Evolutionary conservation across 2,113 vertebrate species (phyloP).

Genomic region (Psettodes erumei): DNA sequence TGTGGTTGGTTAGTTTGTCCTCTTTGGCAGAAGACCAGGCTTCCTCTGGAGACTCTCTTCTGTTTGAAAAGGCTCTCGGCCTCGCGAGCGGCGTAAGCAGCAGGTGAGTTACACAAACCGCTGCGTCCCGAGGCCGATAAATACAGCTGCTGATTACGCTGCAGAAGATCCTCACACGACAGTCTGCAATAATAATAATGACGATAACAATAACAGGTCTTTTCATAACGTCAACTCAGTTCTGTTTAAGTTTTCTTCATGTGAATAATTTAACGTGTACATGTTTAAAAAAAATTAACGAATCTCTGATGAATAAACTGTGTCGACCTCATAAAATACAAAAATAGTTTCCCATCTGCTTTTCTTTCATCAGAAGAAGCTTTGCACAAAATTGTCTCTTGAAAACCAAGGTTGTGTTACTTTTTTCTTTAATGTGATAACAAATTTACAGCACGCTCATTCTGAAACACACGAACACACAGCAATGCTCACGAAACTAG

Average conservation of each 20-base stretch:
- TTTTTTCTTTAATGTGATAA: slow-evolving; percentile 2
- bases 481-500: slow-evolving; percentile 46
- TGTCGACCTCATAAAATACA: slow-evolving; percentile 51
- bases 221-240: neutral
- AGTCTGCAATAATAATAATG: neutral
- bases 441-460: slow-evolving; percentile 49
- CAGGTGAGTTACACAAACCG: slow-evolving; percentile 32
- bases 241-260: slow-evolving; percentile 6
- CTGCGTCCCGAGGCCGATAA: slow-evolving; percentile 2
- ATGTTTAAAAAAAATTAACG: slow-evolving; percentile 43
- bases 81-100: slow-evolving; percentile 10
- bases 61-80: slow-evolving; percentile 15
- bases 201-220: neutral
- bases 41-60: slow-evolving; percentile 20
- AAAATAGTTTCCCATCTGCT: slow-evolving; percentile 63
- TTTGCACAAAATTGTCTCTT: neutral
- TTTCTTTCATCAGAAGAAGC: slow-evolving; percentile 44
- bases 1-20: slow-evolving; percentile 16
- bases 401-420: slow-evolving; percentile 10
- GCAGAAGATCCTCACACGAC: neutral
- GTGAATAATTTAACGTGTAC: neutral
- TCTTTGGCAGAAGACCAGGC: slow-evolving; percentile 23
- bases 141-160: neutral
- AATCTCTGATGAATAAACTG: slow-evolving; percentile 34
- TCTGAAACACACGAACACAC: slow-evolving; percentile 58